Evolutionary conservation across 2,888 invertebrate genomes (phyloP).

Genomic region (Endomychus coccineus): DNA sequence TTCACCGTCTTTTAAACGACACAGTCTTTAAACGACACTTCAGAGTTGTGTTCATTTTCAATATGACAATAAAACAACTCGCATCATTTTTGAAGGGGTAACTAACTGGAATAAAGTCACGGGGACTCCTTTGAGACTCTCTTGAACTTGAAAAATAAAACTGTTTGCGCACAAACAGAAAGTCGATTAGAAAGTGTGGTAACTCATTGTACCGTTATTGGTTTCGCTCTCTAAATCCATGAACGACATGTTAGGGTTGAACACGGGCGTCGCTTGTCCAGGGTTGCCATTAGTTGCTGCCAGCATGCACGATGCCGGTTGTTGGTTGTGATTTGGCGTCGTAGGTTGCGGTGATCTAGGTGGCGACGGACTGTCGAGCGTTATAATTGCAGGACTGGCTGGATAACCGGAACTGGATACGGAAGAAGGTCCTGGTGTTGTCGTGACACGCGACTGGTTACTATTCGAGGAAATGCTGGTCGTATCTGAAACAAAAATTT

Average conservation of each 20-base stretch:
- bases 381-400: conserved; percentile 53
- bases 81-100: no score
- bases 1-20: no score
- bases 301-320: conserved; percentile 33
- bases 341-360: conserved; percentile 40
- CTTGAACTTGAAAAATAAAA: no score
- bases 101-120: no score
- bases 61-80: no score
- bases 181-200: conserved; percentile 1
- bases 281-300: conserved; percentile 25
- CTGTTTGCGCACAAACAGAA: no score
- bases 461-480: conserved; percentile 43
- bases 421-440: conserved; percentile 42
- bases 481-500: conserved; percentile 32
- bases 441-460: conserved; percentile 39
- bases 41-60: no score
- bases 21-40: no score
- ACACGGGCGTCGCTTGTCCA: conserved; percentile 20
- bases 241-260: conserved; percentile 32
- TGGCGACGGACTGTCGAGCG: conserved; percentile 58
- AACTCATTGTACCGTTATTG: conserved; percentile 12
- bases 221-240: conserved; percentile 38
- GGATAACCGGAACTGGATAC: conserved; percentile 58
- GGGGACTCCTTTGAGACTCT: no score
- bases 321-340: conserved; percentile 12